phyloP scores from a whole-genome alignment of 2,113 vertebrate genomes.

The Ictalurus punctatus region DNA sequence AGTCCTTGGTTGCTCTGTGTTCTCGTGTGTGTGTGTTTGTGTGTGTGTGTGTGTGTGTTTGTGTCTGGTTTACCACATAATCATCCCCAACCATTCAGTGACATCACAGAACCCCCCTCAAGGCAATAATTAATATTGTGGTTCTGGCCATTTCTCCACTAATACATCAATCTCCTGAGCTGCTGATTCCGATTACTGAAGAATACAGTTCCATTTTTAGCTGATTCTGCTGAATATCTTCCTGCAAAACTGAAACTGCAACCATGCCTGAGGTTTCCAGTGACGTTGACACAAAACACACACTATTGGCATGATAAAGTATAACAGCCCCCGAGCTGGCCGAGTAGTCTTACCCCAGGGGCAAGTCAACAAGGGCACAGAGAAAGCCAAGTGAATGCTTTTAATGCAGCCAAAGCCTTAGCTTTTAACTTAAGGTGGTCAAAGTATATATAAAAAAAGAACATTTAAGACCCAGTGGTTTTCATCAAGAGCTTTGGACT shows the following conservation, averaged over 20 bases:
- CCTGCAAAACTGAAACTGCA: background rate
- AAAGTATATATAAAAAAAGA: background rate
- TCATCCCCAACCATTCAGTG: constrained; percentile 13
- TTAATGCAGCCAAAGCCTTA: background rate
- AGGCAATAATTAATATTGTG: background rate
- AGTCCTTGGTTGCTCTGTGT: background rate
- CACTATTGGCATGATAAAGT: background rate
- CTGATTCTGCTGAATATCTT: background rate
- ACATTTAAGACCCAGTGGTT: background rate
- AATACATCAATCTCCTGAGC: background rate
- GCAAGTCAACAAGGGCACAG: background rate
- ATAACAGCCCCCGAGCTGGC: background rate
- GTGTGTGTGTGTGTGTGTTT: background rate
- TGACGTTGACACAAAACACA: background rate
- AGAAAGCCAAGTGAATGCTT: background rate
- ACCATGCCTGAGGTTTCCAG: background rate
- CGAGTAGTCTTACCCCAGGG: too few relatives aligned
- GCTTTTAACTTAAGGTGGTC: background rate
- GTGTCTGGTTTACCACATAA: constrained; percentile 3
- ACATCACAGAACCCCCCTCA: constrained; percentile 42
- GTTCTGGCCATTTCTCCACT: constrained; percentile 12
- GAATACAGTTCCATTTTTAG: background rate
- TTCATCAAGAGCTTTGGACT: too few relatives aligned
- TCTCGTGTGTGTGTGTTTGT: too few relatives aligned
- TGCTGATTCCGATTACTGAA: background rate